phyloP scores from a whole-genome alignment of 2,888 invertebrate genomes.

The Ecdyonurus torrentis region DNA sequence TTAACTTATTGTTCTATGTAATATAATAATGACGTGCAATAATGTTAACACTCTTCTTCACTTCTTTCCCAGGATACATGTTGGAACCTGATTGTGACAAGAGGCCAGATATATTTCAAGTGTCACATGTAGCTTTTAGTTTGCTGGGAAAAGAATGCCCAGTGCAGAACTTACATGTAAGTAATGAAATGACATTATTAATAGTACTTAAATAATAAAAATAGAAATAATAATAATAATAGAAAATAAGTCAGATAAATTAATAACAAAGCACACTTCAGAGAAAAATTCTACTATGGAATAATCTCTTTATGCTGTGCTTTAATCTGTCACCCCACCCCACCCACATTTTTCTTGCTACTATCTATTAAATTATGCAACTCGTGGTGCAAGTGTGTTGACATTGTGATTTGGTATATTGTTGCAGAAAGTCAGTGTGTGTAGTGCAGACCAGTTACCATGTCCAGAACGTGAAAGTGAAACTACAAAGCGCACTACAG shows the following conservation, averaged over 20 bases:
- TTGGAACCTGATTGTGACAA: constrained; percentile 65
- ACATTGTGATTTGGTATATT: constrained; percentile 2
- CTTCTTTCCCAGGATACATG: constrained; percentile 45
- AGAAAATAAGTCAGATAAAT: too few species aligned
- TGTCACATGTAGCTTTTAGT: constrained; percentile 53
- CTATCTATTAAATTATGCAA: too few species aligned
- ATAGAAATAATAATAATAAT: too few species aligned
- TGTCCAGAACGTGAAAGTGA: constrained; percentile 55
- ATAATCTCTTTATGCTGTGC: too few species aligned
- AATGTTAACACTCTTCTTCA: neutral
- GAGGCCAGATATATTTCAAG: constrained; percentile 78
- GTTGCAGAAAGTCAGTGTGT: constrained; percentile 44
- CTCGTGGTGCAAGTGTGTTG: too few species aligned
- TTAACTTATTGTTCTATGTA: constrained; percentile 11
- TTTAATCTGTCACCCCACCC: too few species aligned
- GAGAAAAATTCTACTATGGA: too few species aligned
- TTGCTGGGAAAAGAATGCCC: constrained; percentile 55
- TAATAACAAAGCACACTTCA: too few species aligned
- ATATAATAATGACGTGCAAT: constrained; percentile 1
- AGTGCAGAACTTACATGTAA: constrained; percentile 62
- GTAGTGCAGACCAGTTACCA: constrained; percentile 44
- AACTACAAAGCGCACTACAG: constrained; percentile 28
- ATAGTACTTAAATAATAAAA: too few species aligned
- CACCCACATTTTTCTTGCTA: too few species aligned
- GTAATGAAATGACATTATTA: too few species aligned